These are phyloP conservation scores for Nomada fabriciana DNA, from an alignment of 2,888 invertebrate species.

Conservation along the genomic window DNA sequence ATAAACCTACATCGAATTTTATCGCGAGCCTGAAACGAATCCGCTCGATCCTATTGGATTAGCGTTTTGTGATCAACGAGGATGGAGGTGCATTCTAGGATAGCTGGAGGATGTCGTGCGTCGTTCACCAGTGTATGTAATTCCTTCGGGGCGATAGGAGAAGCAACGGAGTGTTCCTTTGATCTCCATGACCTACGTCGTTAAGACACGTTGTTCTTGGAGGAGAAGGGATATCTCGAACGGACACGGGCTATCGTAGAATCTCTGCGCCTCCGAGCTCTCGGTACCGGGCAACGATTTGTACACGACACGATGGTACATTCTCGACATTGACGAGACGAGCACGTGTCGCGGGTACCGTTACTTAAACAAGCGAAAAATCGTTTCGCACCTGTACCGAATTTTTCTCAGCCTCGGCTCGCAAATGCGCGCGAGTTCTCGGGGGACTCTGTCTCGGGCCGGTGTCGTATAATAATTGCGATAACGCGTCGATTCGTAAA, in stretches of 20 bases:
- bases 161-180: constrained; percentile 71
- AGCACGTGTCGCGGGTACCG: constrained; percentile 13
- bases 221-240: constrained; percentile 22
- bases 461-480: background rate
- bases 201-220: constrained; percentile 67
- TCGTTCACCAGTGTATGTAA: constrained; percentile 58
- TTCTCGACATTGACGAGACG: background rate
- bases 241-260: constrained; percentile 36
- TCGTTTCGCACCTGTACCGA: too few relatives aligned
- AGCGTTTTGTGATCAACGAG: background rate
- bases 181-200: constrained; percentile 70
- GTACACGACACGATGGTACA: constrained; percentile 11
- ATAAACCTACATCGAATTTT: constrained; percentile 50
- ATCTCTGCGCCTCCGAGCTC: constrained; percentile 38
- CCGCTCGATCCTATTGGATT: constrained; percentile 27
- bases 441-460: background rate
- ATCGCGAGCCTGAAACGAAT: constrained; percentile 43
- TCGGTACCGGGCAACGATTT: constrained; percentile 26
- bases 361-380: background rate
- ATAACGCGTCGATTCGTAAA: constrained; percentile 8
- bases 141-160: constrained; percentile 69
- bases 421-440: constrained; percentile 3
- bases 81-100: background rate
- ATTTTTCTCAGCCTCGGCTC: too few relatives aligned
- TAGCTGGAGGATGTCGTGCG: constrained; percentile 7